These are phyloP conservation scores for Crotophaga sulcirostris DNA, from an alignment of 2,113 vertebrate genomes.

Conservation along the genomic window DNA sequence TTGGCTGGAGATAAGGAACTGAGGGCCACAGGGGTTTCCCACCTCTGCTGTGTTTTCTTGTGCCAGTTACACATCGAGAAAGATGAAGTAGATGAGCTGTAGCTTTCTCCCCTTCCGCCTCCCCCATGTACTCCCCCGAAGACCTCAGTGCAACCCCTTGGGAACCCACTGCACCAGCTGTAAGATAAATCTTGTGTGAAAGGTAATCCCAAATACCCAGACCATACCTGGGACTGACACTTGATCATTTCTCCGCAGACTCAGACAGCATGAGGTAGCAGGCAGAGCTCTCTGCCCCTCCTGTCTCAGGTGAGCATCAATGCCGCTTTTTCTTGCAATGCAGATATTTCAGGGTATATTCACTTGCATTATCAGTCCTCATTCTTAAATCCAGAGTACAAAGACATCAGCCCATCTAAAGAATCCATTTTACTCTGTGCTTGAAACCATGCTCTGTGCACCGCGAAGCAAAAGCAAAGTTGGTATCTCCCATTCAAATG, in stretches of 20 bases:
- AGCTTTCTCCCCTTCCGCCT: neutral
- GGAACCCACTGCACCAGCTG: neutral
- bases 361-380: neutral
- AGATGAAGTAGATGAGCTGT: neutral
- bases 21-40: neutral
- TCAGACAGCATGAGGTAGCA: rapidly evolving
- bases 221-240: neutral
- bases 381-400: neutral
- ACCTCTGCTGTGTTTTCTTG: neutral
- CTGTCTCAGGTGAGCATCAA: neutral
- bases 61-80: rapidly evolving
- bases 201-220: neutral
- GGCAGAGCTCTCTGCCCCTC: neutral
- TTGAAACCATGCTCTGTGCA: neutral
- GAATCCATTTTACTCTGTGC: neutral
- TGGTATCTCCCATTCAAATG: neutral
- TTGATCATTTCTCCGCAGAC: neutral
- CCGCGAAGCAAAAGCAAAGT: neutral
- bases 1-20: neutral
- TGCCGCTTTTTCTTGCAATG: neutral
- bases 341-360: neutral
- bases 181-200: neutral
- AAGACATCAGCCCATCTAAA: neutral
- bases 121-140: rapidly evolving
- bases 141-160: neutral